Evolutionary conservation across 2,113 vertebrate genomes (phyloP).

Genomic region (Zosterops borbonicus): DNA sequence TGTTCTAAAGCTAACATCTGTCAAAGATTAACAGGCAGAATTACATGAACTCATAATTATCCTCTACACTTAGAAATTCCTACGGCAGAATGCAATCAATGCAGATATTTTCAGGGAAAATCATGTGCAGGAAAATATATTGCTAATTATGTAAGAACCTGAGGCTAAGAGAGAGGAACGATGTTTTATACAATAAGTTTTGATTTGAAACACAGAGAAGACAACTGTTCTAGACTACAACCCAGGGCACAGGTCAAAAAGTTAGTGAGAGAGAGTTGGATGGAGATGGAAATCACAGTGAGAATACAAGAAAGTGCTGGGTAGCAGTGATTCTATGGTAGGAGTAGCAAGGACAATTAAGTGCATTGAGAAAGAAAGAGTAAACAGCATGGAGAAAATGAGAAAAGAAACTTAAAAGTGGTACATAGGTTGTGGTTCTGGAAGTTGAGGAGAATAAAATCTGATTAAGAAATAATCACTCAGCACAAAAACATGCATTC

Average conservation of each 20-base stretch:
- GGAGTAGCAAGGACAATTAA: not conserved
- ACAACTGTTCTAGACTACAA: not conserved
- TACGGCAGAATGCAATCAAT: not conserved
- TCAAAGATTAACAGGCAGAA: not conserved
- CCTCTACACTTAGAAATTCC: not conserved
- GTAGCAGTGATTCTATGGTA: not conserved
- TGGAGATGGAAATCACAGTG: not conserved
- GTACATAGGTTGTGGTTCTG: not conserved
- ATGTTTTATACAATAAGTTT: not conserved
- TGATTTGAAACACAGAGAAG: not conserved
- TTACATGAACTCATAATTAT: not conserved
- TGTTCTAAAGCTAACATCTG: not conserved
- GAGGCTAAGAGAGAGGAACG: not conserved
- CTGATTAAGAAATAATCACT: not conserved
- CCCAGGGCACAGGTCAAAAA: not conserved
- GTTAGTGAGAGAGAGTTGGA: not conserved
- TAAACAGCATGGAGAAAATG: not conserved
- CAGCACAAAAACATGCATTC: not conserved
- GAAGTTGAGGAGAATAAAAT: not conserved
- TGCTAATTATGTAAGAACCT: not conserved
- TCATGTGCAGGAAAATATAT: not conserved
- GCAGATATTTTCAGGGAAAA: not conserved
- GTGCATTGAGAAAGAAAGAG: not conserved
- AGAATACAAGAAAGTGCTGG: not conserved
- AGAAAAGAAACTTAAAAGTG: not conserved